Percentiles rank a stretch among this genome's conserved stretches.
Evolutionary conservation across 2,113 vertebrate species (phyloP).

Genomic region (Sphyrna mokarran): DNA sequence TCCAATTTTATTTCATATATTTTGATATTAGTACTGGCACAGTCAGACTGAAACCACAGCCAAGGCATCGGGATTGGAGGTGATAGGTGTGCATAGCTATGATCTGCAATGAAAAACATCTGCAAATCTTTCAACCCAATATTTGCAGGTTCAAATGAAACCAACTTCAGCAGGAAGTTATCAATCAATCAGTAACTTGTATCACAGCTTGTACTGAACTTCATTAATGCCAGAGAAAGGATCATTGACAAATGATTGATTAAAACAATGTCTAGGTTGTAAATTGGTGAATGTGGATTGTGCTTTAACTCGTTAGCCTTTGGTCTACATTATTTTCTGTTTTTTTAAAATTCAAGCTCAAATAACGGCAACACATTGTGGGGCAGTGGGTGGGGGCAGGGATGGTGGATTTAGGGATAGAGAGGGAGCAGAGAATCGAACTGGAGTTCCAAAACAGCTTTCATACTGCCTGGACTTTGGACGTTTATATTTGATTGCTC

Average conservation of each 20-base stretch:
- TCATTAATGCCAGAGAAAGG: not conserved
- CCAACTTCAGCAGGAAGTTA: not conserved
- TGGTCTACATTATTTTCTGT: not conserved
- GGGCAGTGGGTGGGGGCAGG: too few species aligned
- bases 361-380: not conserved
- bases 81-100: not conserved
- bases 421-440: too few species aligned
- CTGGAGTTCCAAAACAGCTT: too few species aligned
- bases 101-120: not conserved
- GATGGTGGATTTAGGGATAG: too few species aligned
- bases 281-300: not conserved
- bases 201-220: not conserved
- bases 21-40: not conserved
- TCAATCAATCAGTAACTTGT: not conserved
- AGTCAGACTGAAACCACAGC: not conserved
- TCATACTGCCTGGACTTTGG: too few species aligned
- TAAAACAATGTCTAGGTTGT: not conserved
- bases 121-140: not conserved
- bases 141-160: not conserved
- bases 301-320: not conserved
- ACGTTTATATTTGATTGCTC: too few species aligned
- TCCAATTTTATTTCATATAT: not conserved
- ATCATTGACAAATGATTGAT: not conserved
- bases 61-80: not conserved
- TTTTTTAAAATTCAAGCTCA: not conserved